phyloP scores from a whole-genome alignment of 2,797 vertebrate genomes.

The Leptatherina wallacei region DNA sequence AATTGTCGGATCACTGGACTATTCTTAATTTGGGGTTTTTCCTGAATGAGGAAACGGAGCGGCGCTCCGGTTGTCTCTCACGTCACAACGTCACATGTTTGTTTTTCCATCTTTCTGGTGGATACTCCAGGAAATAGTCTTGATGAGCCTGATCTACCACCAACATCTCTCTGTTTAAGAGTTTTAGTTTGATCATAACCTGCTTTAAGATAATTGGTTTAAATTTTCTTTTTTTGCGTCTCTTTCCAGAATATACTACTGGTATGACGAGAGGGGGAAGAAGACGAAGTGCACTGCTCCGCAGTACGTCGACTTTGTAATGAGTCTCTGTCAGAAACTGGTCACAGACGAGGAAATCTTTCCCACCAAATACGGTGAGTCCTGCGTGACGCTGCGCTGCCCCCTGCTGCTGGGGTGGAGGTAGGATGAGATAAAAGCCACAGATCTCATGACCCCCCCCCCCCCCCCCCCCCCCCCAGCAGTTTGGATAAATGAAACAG shows the following conservation, averaged over 20 bases:
- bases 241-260: conserved; percentile 94
- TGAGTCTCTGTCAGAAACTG: conserved; percentile 98
- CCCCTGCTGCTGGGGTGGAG: conserved; percentile 56
- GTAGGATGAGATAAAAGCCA: accelerated
- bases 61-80: not conserved
- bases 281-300: conserved; percentile 99
- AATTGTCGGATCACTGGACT: not conserved
- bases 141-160: not conserved
- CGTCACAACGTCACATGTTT: not conserved
- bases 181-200: not conserved
- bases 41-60: conserved; percentile 31
- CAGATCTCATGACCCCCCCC: not conserved
- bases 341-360: conserved; percentile 99
- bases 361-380: conserved; percentile 96
- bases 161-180: not conserved
- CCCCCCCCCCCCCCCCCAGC: too few species aligned
- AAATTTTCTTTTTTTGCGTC: conserved; percentile 4
- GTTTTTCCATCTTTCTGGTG: not conserved
- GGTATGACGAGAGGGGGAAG: conserved; percentile 98
- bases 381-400: conserved; percentile 25
- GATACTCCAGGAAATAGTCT: conserved; percentile 18
- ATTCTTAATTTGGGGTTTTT: conserved; percentile 24
- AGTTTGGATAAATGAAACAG: too few species aligned
- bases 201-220: not conserved
- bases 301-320: conserved; percentile 98